Evolutionary conservation across 2,113 vertebrate genomes (phyloP).

Genomic region (Elachura formosa): DNA sequence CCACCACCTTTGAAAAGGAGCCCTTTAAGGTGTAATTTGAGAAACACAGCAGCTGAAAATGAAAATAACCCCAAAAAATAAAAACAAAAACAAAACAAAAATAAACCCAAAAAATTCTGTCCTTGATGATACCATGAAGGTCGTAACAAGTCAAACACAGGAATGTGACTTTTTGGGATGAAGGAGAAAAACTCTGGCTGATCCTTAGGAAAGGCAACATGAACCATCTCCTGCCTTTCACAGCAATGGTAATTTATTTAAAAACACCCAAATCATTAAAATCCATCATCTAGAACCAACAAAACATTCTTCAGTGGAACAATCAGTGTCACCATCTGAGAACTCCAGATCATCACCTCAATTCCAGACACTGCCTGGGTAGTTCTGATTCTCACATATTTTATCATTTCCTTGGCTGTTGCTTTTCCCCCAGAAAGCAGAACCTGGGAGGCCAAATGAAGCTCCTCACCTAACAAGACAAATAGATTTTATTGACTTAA

Average conservation of each 20-base stretch:
- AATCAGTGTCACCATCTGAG: background rate
- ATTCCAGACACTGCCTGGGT: background rate
- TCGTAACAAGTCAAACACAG: background rate
- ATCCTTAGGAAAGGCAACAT: background rate
- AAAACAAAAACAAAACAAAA: background rate
- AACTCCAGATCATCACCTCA: background rate
- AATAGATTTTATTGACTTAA: slow-evolving; percentile 46
- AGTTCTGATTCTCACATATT: background rate
- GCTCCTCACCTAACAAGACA: slow-evolving; percentile 8
- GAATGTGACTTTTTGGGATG: fast-evolving
- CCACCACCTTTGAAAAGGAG: background rate
- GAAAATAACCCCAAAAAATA: background rate
- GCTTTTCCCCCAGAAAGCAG: background rate
- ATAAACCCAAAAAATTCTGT: background rate
- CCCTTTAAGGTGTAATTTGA: background rate
- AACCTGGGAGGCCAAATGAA: background rate
- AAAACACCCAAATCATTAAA: background rate
- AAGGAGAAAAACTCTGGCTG: background rate
- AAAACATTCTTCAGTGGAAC: background rate
- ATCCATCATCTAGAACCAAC: background rate
- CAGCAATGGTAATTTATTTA: background rate
- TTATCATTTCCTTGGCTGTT: background rate
- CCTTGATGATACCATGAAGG: background rate
- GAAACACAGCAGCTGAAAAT: slow-evolving; percentile 4
- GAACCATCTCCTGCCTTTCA: background rate